Evolutionary conservation across 2,113 vertebrate genomes (phyloP), one percentile per base, ranked within the genome.

Genomic region (Nyctereutes procyonoides): DNA sequence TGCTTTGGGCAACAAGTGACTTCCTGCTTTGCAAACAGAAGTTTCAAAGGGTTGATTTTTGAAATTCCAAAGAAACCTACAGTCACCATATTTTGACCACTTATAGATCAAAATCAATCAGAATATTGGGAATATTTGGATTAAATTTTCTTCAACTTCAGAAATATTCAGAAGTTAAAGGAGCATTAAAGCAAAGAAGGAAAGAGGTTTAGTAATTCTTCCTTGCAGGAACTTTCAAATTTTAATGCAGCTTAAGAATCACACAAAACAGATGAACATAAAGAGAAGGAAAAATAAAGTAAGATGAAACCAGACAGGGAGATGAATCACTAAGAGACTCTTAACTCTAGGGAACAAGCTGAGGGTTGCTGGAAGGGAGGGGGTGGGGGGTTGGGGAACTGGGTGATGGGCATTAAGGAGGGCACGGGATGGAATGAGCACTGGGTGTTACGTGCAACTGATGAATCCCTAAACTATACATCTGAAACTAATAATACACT

Each of bases 11-110:
- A 19, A 77, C 35, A 88, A 89, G n/a, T 79, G 76, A 96, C 73
- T 97, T 98, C 96, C 97, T 96, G 94, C 95, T 96, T 96, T 67
- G 19, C 92, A 96, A 90, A 96, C 35, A 79, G 30, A 85, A 32
- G 38, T 96, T 92, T 90, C 95, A 86, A 90, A 95, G 53, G n/a
- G 38, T 24, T 92, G 73, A 63, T 96, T 91, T 97, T 95, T 93
- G 67, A 96, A 97, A 95, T 96, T 90, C 92, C 90, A 38, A 87
- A 84, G 73, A 90, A 69, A 73, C 35, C 71, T 89, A 74, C 32
- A 90, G 55, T 96, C 60, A 65, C 95, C 26, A 9, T 79, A 83
- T n/a, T 97, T 80, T 95, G 83, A 85, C 28, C 48, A 56, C 10
- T 71, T 63, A 32, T 7, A 58, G 56, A 60, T 51, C 38, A 65